Percentiles rank a stretch among this genome's conserved stretches.
Conservation (phyloP, 2,888 invertebrate genomes). For the Linnaemya tessellans region DNA sequence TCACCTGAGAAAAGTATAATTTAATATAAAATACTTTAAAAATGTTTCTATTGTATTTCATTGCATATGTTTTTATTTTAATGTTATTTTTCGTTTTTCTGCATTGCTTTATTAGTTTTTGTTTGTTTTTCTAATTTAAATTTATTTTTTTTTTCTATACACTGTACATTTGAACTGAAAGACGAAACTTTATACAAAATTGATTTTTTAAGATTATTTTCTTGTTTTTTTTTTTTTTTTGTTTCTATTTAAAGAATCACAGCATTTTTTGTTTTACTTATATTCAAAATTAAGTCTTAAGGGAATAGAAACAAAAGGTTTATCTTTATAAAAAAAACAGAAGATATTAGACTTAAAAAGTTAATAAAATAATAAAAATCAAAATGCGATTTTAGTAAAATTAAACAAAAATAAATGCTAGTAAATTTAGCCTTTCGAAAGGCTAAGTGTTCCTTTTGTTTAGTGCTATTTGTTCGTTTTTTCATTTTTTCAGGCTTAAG, state of each 20-base stretch:
- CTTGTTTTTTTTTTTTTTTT: too few species aligned
- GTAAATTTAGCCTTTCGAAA: constrained; percentile 22
- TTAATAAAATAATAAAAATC: constrained; percentile 25
- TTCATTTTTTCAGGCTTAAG: constrained; percentile 37
- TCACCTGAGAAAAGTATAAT: constrained; percentile 81
- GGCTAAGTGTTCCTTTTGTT: not conserved
- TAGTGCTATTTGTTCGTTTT: not conserved
- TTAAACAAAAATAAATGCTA: constrained; percentile 34
- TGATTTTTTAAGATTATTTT: constrained; percentile 42
- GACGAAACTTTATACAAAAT: constrained; percentile 68
- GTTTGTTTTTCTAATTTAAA: constrained; percentile 49
- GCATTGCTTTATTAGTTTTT: constrained; percentile 62
- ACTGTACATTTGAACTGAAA: constrained; percentile 73
- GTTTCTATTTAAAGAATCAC: constrained; percentile 79
- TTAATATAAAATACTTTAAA: constrained; percentile 72
- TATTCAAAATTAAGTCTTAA: constrained; percentile 66
- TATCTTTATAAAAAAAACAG: not conserved
- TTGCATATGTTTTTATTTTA: constrained; percentile 33
- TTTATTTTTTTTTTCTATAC: constrained; percentile 55
- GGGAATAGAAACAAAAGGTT: constrained; percentile 43
- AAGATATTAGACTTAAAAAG: not conserved
- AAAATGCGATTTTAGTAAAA: constrained; percentile 1
- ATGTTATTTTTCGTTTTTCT: constrained; percentile 41
- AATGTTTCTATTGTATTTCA: constrained; percentile 67
- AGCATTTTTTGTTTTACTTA: constrained; percentile 76